Conservation (phyloP, 2,113 vertebrate species). For the Salvelinus fontinalis region DNA sequence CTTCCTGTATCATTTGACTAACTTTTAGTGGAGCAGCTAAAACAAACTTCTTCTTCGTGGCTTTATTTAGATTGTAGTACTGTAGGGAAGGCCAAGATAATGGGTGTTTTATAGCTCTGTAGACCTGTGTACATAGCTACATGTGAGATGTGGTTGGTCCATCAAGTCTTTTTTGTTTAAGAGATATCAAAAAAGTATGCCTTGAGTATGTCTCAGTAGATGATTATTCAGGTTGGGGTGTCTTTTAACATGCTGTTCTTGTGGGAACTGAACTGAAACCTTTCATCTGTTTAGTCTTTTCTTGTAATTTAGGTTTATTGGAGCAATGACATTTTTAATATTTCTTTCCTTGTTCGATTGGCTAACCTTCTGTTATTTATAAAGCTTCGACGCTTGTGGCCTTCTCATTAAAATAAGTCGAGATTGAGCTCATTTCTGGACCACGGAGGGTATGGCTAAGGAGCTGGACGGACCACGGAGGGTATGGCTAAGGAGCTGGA, state of each 20-base stretch:
- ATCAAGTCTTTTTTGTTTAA: too few relatives aligned
- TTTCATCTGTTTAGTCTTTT: too few relatives aligned
- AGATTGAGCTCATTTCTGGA: slow-evolving; percentile 49
- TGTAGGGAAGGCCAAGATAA: too few relatives aligned
- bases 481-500: neutral
- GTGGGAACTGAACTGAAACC: too few relatives aligned
- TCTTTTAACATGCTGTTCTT: too few relatives aligned
- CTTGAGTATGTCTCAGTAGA: too few relatives aligned
- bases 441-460: slow-evolving; percentile 10
- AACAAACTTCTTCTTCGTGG: neutral
- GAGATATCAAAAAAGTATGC: too few relatives aligned
- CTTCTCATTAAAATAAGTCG: slow-evolving; percentile 29
- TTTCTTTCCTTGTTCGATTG: slow-evolving; percentile 18
- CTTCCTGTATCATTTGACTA: slow-evolving; percentile 44
- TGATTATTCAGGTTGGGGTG: too few relatives aligned
- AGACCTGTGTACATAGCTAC: too few relatives aligned
- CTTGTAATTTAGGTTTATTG: too few relatives aligned
- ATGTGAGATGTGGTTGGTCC: too few relatives aligned
- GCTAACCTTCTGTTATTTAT: slow-evolving; percentile 45
- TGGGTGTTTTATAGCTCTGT: too few relatives aligned
- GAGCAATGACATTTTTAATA: neutral
- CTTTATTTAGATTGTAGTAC: neutral
- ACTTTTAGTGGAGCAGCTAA: slow-evolving; percentile 2
- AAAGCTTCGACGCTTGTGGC: slow-evolving; percentile 26
- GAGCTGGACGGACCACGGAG: slow-evolving; percentile 31